A percentile compares a stretch with the other conserved stretches of the same genome.
Conservation (phyloP, 2,888 invertebrate genomes). For the Parnassius mnemosyne region DNA sequence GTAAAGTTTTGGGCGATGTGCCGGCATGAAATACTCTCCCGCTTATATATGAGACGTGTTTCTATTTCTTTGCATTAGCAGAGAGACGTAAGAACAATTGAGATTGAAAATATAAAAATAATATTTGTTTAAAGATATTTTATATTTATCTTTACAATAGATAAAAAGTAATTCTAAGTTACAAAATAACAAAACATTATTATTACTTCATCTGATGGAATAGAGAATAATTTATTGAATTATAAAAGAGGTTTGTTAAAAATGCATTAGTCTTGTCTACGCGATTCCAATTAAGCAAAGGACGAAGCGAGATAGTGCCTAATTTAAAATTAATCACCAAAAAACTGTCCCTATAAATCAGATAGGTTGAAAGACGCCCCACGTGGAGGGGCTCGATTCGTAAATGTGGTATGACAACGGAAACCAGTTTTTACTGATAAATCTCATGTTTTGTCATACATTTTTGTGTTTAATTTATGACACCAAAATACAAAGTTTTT, state of each 20-base stretch:
- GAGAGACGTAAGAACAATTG: too few relatives aligned
- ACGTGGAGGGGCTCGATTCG: slow-evolving; percentile 38
- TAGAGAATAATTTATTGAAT: slow-evolving; percentile 25
- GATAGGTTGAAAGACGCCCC: slow-evolving; percentile 42
- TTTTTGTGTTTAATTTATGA: slow-evolving; percentile 15
- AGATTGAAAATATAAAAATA: too few relatives aligned
- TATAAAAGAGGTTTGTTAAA: slow-evolving; percentile 49
- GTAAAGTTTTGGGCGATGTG: too few relatives aligned
- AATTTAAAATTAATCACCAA: slow-evolving; percentile 68
- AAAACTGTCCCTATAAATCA: slow-evolving; percentile 61
- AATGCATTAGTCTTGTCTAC: slow-evolving; percentile 57
- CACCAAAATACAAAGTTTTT: background rate
- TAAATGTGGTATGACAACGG: slow-evolving; percentile 39
- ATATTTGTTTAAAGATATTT: too few relatives aligned
- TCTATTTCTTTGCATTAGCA: too few relatives aligned
- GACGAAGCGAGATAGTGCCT: slow-evolving; percentile 54
- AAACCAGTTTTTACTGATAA: slow-evolving; percentile 29
- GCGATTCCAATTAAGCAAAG: slow-evolving; percentile 47
- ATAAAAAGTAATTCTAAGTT: too few relatives aligned
- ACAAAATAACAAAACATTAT: too few relatives aligned
- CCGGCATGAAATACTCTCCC: too few relatives aligned
- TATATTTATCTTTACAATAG: too few relatives aligned
- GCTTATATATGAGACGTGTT: too few relatives aligned
- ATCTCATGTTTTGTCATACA: slow-evolving; percentile 11
- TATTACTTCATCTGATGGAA: background rate